A percentile compares a stretch with the other conserved stretches of the same genome.
Conservation (phyloP, 2,888 invertebrate species). For the Micropterix aruncella region DNA sequence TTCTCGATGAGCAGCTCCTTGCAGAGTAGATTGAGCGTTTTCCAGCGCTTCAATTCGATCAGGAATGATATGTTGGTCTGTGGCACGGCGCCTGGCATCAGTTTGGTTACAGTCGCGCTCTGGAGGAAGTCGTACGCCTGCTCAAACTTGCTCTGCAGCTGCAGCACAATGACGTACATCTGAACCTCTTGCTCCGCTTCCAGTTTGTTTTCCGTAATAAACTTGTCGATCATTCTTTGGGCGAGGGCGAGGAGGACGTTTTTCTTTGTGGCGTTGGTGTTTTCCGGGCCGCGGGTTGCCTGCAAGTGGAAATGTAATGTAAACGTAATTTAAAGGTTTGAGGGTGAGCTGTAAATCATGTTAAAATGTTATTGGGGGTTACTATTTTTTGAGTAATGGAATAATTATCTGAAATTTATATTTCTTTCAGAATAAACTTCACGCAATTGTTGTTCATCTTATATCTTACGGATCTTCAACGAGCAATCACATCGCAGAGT, state of each 20-base stretch:
- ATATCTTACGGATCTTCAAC: too few species aligned
- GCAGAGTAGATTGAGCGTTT: slow-evolving; percentile 56
- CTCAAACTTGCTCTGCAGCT: slow-evolving; percentile 65
- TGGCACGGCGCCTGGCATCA: slow-evolving; percentile 52
- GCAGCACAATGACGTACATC: slow-evolving; percentile 70
- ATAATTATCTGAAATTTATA: too few species aligned
- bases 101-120: slow-evolving; percentile 53
- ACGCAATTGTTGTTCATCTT: too few species aligned
- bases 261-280: slow-evolving; percentile 38
- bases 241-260: slow-evolving; percentile 74
- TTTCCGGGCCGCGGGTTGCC: slow-evolving; percentile 30
- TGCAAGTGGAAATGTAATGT: too few species aligned
- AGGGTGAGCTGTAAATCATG: too few species aligned
- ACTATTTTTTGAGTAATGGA: too few species aligned
- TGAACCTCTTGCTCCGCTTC: slow-evolving; percentile 91
- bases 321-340: too few species aligned
- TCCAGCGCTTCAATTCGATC: slow-evolving; percentile 59
- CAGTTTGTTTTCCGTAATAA: slow-evolving; percentile 73
- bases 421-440: too few species aligned
- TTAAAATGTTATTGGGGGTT: too few species aligned
- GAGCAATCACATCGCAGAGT: too few species aligned
- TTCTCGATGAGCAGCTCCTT: slow-evolving; percentile 61
- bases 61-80: slow-evolving; percentile 62
- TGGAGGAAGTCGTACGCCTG: slow-evolving; percentile 73
- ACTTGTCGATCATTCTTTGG: slow-evolving; percentile 86